Evolutionary conservation across 1,140 invertebrate species (phyloP).

Genomic region (Microplitis mediator): DNA sequence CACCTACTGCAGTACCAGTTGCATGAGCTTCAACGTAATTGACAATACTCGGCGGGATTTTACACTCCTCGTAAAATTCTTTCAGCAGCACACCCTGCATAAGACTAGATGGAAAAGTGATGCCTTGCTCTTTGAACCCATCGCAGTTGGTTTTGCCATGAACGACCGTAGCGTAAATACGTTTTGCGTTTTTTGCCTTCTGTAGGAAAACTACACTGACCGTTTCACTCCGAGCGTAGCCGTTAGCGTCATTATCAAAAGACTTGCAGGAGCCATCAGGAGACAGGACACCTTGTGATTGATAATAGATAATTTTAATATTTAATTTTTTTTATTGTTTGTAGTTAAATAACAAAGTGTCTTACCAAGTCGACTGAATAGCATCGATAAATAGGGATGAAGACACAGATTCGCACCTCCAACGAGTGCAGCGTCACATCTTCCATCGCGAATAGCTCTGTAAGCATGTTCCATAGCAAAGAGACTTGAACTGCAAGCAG

Average conservation of each 20-base stretch:
- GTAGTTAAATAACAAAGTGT: no score
- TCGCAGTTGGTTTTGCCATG: slow-evolving; percentile 78
- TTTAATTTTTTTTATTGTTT: neutral
- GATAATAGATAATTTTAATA: neutral
- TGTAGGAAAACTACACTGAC: slow-evolving; percentile 81
- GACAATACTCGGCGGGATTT: slow-evolving; percentile 72
- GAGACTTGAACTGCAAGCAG: slow-evolving; percentile 89
- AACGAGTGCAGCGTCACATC: slow-evolving; percentile 87
- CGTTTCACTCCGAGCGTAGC: slow-evolving; percentile 79
- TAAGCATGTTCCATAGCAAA: slow-evolving; percentile 85
- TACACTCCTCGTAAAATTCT: slow-evolving; percentile 87
- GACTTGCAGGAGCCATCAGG: slow-evolving; percentile 85
- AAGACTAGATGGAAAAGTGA: slow-evolving; percentile 88
- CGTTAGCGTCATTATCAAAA: slow-evolving; percentile 83
- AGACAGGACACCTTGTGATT: slow-evolving; percentile 78
- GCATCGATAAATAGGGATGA: slow-evolving; percentile 84
- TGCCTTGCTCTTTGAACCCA: slow-evolving; percentile 85
- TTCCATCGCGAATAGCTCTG: slow-evolving; percentile 73
- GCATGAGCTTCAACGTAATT: slow-evolving; percentile 93
- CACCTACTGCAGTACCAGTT: slow-evolving; percentile 81
- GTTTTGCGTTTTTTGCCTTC: slow-evolving; percentile 76
- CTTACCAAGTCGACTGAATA: slow-evolving; percentile 70
- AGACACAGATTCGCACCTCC: slow-evolving; percentile 82
- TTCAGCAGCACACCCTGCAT: slow-evolving; percentile 79
- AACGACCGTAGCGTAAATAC: slow-evolving; percentile 75